These are phyloP conservation scores for Brevimyrus niger DNA, from an alignment of 2,113 vertebrate genomes.

Conservation along the genomic window DNA sequence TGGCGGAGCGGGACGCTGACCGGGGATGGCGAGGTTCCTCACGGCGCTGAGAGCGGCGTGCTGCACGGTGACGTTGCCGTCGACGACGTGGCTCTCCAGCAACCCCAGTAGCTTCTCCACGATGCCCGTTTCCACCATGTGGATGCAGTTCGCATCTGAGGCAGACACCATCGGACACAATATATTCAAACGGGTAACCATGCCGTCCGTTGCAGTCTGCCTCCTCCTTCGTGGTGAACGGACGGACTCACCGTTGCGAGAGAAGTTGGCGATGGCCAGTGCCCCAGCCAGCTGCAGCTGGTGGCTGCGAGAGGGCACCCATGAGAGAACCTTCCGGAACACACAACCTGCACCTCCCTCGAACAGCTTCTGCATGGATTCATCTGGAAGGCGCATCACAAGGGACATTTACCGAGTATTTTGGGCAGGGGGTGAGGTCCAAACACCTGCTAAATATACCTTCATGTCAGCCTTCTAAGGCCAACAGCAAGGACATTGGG, in stretches of 20 bases:
- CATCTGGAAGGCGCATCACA: conserved; percentile 59
- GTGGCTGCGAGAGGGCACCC: conserved; percentile 92
- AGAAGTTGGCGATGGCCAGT: conserved; percentile 93
- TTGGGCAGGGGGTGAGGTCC: neutral
- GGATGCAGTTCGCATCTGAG: conserved; percentile 92
- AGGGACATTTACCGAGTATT: neutral
- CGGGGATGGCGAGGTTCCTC: conserved; percentile 91
- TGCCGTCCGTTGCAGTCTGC: neutral
- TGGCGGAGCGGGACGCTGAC: conserved; percentile 44
- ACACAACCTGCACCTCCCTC: conserved; percentile 91
- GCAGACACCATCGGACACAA: neutral
- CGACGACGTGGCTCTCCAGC: conserved; percentile 84
- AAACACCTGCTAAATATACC: neutral
- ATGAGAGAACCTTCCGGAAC: conserved; percentile 90
- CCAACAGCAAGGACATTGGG: neutral
- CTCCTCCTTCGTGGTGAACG: no score
- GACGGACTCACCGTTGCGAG: conserved; percentile 77
- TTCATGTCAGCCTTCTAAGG: neutral
- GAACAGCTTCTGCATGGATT: conserved; percentile 98
- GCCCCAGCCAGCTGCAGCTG: conserved; percentile 95
- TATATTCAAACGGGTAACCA: neutral
- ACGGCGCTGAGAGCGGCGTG: conserved; percentile 92
- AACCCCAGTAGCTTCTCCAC: conserved; percentile 90
- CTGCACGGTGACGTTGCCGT: conserved; percentile 91
- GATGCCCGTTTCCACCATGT: conserved; percentile 94